Evolutionary conservation across 2,113 vertebrate genomes (phyloP).

Genomic region (Leptodactylus fuscus): DNA sequence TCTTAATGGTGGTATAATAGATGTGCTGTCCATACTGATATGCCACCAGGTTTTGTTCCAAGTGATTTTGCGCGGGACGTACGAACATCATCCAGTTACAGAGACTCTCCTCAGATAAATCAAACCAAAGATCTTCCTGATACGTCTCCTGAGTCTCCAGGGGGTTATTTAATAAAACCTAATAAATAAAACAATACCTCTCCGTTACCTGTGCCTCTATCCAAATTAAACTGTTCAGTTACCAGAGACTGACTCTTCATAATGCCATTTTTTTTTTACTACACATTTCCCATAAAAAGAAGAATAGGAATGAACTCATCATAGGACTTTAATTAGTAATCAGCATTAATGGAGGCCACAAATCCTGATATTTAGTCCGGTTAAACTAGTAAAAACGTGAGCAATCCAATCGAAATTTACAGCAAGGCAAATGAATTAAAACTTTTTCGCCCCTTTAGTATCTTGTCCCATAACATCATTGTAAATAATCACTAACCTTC

Average conservation of each 20-base stretch:
- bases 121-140: slow-evolving; percentile 89
- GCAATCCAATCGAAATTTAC: too few species aligned
- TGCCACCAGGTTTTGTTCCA: slow-evolving; percentile 97
- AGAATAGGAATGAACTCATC: too few species aligned
- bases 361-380: too few species aligned
- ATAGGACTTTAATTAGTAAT: too few species aligned
- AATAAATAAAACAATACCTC: slow-evolving; percentile 57
- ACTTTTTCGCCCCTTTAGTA: too few species aligned
- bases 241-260: neutral
- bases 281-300: too few species aligned
- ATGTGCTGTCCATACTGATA: slow-evolving; percentile 96
- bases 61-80: slow-evolving; percentile 92
- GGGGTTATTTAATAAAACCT: slow-evolving; percentile 87
- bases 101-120: slow-evolving; percentile 91
- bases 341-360: too few species aligned
- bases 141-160: slow-evolving; percentile 81
- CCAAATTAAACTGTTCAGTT: neutral
- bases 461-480: too few species aligned
- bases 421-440: too few species aligned
- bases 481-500: slow-evolving; percentile 74
- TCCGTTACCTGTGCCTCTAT: neutral
- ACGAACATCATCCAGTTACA: slow-evolving; percentile 99
- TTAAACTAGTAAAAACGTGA: too few species aligned
- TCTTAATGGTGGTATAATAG: slow-evolving; percentile 96
- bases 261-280: too few species aligned